Evolutionary conservation across 2,888 invertebrate species (phyloP).

Genomic region (Operophtera brumata): DNA sequence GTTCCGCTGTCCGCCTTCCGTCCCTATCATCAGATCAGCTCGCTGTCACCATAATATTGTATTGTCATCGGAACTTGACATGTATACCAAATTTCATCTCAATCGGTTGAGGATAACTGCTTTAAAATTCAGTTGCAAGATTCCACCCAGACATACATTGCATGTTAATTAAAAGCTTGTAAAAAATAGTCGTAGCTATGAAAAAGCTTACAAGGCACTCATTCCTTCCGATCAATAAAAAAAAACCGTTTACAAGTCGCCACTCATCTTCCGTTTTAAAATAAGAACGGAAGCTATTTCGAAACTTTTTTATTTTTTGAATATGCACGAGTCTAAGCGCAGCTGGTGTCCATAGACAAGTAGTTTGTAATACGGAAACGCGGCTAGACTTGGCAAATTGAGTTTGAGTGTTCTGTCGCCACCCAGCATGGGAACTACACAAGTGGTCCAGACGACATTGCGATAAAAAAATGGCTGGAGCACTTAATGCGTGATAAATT

Average conservation of each 20-base stretch:
- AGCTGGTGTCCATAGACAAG: conserved; percentile 35
- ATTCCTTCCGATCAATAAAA: conserved; percentile 13
- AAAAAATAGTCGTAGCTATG: no score
- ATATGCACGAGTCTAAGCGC: conserved; percentile 33
- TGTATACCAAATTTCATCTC: no score
- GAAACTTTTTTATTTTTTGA: conserved; percentile 28
- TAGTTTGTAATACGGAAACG: conserved; percentile 53
- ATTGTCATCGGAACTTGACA: no score
- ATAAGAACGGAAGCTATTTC: conserved; percentile 34
- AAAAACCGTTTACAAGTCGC: conserved; percentile 27
- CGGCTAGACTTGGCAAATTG: conserved; percentile 77
- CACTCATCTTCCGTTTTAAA: conserved; percentile 31
- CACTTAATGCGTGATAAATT: conserved; percentile 66
- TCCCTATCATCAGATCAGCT: no score
- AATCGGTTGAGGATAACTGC: no score
- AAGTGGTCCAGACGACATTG: conserved; percentile 59
- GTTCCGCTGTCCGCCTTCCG: no score
- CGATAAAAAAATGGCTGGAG: conserved; percentile 52
- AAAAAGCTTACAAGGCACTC: not conserved
- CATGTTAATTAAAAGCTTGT: no score
- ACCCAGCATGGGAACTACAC: conserved; percentile 56
- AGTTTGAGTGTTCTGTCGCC: conserved; percentile 75
- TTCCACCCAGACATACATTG: no score
- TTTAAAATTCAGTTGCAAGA: no score
- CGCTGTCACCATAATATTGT: no score